A percentile compares a stretch with the other conserved stretches of the same genome.
Evolutionary conservation across 2,888 invertebrate genomes (phyloP).

Genomic region (Ophion ventricosus): DNA sequence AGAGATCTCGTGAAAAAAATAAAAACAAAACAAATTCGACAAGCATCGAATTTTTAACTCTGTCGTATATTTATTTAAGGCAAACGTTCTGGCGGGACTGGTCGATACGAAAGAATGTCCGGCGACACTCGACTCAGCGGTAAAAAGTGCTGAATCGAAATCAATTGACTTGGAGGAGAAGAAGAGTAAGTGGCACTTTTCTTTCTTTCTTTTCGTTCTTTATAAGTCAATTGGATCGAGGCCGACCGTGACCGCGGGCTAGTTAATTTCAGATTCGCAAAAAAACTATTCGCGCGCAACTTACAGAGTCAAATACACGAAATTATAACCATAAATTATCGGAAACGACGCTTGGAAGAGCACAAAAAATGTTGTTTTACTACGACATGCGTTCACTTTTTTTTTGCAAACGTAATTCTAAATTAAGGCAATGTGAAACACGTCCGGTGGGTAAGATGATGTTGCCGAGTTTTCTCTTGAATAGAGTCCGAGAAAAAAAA

Average conservation of each 20-base stretch:
- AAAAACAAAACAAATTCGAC: neutral
- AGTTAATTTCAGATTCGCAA: neutral
- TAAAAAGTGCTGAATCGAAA: conserved; percentile 82
- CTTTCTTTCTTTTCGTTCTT: conserved; percentile 12
- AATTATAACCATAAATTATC: neutral
- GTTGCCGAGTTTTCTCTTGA: no score
- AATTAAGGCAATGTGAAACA: no score
- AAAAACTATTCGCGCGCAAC: neutral
- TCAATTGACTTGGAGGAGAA: conserved; percentile 86
- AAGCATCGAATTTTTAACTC: neutral
- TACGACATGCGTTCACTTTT: no score
- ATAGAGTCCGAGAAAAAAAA: no score
- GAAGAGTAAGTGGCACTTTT: conserved; percentile 82
- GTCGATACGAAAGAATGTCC: conserved; percentile 51
- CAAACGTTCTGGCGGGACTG: conserved; percentile 66
- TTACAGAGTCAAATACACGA: neutral
- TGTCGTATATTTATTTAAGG: conserved; percentile 34
- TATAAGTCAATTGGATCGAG: conserved; percentile 25
- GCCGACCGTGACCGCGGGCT: neutral
- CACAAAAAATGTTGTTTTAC: no score
- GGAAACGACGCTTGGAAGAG: no score
- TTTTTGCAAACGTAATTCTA: no score
- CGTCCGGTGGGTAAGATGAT: no score
- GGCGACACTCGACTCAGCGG: conserved; percentile 67
- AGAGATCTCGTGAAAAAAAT: neutral